phyloP scores from a whole-genome alignment of 2,888 invertebrate genomes.

The Melinopterus prodromus region DNA sequence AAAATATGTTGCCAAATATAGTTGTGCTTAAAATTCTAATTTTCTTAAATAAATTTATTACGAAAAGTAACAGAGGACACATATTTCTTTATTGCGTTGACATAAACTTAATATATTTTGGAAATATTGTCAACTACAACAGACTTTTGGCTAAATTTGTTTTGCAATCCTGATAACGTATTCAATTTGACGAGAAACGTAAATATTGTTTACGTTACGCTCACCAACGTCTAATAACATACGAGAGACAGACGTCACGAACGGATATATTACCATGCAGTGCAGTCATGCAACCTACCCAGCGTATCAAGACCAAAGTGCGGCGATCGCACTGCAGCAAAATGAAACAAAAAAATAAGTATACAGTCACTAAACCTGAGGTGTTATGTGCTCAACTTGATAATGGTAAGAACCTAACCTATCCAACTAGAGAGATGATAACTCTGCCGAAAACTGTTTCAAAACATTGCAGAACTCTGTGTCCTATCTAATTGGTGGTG shows the following conservation, averaged over 20 bases:
- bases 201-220: not conserved
- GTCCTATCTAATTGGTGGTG: not conserved
- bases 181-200: not conserved
- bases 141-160: slow-evolving; percentile 26
- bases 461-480: not conserved
- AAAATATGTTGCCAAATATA: too few relatives aligned
- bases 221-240: slow-evolving; percentile 21
- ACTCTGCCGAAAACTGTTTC: not conserved
- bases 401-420: slow-evolving; percentile 8
- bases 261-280: slow-evolving; percentile 44
- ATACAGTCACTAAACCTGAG: not conserved
- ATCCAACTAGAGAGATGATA: not conserved
- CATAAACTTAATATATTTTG: too few relatives aligned
- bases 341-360: slow-evolving; percentile 44
- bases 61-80: too few relatives aligned
- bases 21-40: too few relatives aligned
- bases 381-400: slow-evolving; percentile 7
- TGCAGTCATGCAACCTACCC: slow-evolving; percentile 58
- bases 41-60: too few relatives aligned
- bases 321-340: slow-evolving; percentile 59
- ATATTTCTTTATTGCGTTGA: too few relatives aligned
- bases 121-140: not conserved
- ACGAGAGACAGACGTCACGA: slow-evolving; percentile 12
- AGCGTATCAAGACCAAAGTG: slow-evolving; percentile 59
- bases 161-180: not conserved